phyloP scores from a whole-genome alignment of 2,888 invertebrate genomes.

The Busseola fusca region DNA sequence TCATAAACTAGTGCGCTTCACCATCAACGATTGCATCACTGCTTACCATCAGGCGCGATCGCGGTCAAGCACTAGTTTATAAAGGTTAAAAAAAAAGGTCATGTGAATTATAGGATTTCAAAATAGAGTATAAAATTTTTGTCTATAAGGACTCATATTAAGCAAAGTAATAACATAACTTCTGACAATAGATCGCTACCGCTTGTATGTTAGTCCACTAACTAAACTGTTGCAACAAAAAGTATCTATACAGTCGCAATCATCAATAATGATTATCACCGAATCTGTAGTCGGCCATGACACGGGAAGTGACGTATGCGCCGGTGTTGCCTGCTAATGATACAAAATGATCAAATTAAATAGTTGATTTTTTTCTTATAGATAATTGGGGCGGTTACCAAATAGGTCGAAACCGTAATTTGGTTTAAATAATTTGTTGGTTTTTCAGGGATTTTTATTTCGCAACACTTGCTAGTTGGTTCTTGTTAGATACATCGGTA shows the following conservation, averaged over 20 bases:
- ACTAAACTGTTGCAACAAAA: slow-evolving; percentile 75
- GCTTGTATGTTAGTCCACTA: slow-evolving; percentile 60
- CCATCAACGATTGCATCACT: no score
- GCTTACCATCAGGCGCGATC: no score
- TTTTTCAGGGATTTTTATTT: slow-evolving; percentile 8
- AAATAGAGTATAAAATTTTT: background rate
- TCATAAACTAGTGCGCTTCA: no score
- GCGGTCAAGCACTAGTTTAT: no score
- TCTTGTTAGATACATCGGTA: background rate
- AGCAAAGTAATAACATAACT: background rate
- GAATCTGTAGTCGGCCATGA: slow-evolving; percentile 76
- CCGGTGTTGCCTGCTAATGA: slow-evolving; percentile 66
- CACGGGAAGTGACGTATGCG: slow-evolving; percentile 74
- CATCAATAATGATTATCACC: slow-evolving; percentile 88
- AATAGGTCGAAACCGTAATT: slow-evolving; percentile 44
- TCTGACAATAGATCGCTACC: slow-evolving; percentile 28
- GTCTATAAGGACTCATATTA: no score
- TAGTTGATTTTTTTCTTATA: slow-evolving; percentile 37
- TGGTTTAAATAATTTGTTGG: slow-evolving; percentile 31
- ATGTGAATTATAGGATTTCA: no score
- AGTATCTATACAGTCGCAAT: slow-evolving; percentile 80
- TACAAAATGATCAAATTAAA: slow-evolving; percentile 60
- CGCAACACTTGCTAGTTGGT: background rate
- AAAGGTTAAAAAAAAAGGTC: no score
- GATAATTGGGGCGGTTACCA: slow-evolving; percentile 50